A percentile compares a stretch with the other conserved stretches of the same genome.
Conservation (phyloP, 2,888 invertebrate species). For the Thalpophila matura region DNA sequence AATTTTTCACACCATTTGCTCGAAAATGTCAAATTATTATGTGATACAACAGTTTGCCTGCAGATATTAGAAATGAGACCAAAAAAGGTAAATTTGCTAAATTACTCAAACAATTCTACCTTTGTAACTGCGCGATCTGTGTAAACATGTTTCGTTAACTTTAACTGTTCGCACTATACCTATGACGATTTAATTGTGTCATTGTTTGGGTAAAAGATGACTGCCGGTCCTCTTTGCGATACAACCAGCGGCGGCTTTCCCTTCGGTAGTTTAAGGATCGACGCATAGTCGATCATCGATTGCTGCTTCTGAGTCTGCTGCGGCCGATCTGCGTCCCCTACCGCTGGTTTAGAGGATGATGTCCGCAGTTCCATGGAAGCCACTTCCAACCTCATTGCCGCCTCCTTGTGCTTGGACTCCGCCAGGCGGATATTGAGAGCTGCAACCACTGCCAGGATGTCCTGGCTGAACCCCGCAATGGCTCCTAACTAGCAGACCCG, state of each 20-base stretch:
- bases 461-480: neutral
- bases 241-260: neutral
- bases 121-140: no score
- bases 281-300: neutral
- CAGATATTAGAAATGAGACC: no score
- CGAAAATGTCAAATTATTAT: no score
- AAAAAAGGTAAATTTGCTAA: no score
- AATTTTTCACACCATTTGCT: no score
- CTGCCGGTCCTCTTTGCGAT: neutral
- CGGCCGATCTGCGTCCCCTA: rapidly evolving
- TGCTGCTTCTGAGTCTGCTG: rapidly evolving
- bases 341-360: no score
- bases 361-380: neutral
- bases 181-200: neutral
- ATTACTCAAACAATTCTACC: no score
- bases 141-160: no score
- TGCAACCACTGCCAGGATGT: neutral
- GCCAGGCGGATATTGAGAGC: neutral
- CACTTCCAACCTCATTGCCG: rapidly evolving
- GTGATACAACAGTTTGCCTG: no score
- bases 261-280: neutral
- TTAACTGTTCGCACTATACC: no score
- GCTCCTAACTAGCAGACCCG: no score
- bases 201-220: neutral
- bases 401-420: rapidly evolving